These are phyloP conservation scores for Acrocephalus scirpaceus DNA, from an alignment of 2,797 vertebrate genomes.

Conservation along the genomic window DNA sequence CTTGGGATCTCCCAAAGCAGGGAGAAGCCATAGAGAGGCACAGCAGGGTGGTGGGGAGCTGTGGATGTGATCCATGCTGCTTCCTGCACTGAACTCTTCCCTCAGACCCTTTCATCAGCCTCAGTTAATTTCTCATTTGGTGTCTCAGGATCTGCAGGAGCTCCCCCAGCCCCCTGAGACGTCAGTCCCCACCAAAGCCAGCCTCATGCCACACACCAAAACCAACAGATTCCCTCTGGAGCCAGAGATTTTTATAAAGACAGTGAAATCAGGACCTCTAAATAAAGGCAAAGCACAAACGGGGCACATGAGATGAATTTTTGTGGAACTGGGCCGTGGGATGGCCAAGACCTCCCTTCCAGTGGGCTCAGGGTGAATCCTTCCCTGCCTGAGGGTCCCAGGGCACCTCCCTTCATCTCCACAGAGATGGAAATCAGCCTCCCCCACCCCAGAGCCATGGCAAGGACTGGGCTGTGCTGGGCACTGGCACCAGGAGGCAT, in stretches of 20 bases:
- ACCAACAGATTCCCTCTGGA: not conserved
- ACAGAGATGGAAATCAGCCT: not conserved
- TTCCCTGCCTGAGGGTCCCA: not conserved
- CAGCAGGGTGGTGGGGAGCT: not conserved
- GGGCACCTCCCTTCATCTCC: not conserved
- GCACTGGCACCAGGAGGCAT: not conserved
- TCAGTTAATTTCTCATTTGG: not conserved
- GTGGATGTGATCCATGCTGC: not conserved
- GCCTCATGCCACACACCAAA: fast-evolving
- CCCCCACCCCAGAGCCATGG: not conserved
- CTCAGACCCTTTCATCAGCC: not conserved
- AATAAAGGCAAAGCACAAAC: not conserved
- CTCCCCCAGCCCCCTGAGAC: not conserved
- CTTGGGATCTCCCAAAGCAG: not conserved
- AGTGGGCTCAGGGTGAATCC: fast-evolving
- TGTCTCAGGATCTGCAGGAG: not conserved
- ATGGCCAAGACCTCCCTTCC: not conserved
- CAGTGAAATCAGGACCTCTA: not conserved
- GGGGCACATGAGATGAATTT: not conserved
- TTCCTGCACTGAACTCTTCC: not conserved
- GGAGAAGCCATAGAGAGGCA: not conserved
- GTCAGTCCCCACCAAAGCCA: not conserved
- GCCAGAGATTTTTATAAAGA: not conserved
- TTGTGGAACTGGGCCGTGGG: not conserved
- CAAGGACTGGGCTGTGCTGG: not conserved